Percentiles rank a stretch among this genome's conserved stretches.
Conservation (phyloP, 2,888 invertebrate species). For the Cynaeus angustus region DNA sequence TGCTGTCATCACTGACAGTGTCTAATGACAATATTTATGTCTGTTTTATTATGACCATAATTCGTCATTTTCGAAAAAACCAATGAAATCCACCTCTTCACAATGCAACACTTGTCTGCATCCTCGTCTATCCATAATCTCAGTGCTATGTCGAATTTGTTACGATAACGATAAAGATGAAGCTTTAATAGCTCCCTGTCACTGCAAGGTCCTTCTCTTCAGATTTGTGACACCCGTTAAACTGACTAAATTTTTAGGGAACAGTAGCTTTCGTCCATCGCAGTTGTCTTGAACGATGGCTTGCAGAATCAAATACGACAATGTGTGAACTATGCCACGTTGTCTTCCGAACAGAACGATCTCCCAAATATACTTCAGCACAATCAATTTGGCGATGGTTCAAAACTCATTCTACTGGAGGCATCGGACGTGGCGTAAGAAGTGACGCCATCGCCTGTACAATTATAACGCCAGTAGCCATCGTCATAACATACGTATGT, state of each 20-base stretch:
- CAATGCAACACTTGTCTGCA: conserved; percentile 4
- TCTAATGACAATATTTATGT: too few species aligned
- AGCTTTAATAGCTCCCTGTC: conserved; percentile 72
- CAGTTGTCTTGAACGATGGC: conserved; percentile 84
- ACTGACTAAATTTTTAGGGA: conserved; percentile 72
- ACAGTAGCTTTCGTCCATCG: conserved; percentile 84
- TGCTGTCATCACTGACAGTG: too few species aligned
- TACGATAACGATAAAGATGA: conserved; percentile 71
- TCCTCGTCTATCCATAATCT: conserved; percentile 61
- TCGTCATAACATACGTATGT: conserved; percentile 73
- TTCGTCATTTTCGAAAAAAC: too few species aligned
- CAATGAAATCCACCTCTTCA: conserved; percentile 6
- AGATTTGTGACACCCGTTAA: background rate
- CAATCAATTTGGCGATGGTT: conserved; percentile 69
- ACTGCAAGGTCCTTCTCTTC: conserved; percentile 55
- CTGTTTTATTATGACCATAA: too few species aligned
- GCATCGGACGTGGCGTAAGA: conserved; percentile 65
- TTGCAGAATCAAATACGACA: conserved; percentile 82
- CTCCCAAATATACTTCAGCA: conserved; percentile 5
- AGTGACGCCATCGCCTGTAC: conserved; percentile 75
- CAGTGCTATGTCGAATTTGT: conserved; percentile 73
- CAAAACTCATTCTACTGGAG: conserved; percentile 63
- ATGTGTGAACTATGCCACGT: conserved; percentile 84
- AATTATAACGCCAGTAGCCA: conserved; percentile 76
- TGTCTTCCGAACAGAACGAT: conserved; percentile 75